Base-by-base conservation (phyloP, 2,113 vertebrate species). In the Tupaia tana region DNA sequence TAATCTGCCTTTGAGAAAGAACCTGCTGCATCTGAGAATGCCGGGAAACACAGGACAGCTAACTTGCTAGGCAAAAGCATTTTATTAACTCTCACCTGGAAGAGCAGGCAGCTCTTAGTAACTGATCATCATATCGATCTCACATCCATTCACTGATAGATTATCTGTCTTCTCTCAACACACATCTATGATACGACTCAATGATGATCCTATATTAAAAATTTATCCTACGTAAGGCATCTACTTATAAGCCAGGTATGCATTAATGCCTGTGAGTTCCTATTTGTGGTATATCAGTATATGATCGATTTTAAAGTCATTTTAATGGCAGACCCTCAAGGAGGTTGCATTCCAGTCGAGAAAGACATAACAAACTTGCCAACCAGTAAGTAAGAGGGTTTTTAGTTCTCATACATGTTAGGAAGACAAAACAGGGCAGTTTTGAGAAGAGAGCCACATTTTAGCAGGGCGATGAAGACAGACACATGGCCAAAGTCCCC, bases 91-190 rank as follows among this genome's bases (percentile, higher is more conserved):
- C 15, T 14, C 34, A 52, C 24, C 2, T 19, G 84, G 77, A 74
- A 89, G 61, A 0, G 0, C 19, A 27, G 19, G 64, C 22, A 16
- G 15, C 29, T 84, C 61, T 80, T 27, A 27, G 52, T 89, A 78
- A 84, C 54, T 19, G 61, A 77, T 59, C 13, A 29, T 20, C 74
- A 19, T 7, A 54, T 0, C 73, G 92, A 34, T 52, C 54, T 73
- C 66, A 77, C 7, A 87, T 54, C 31, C 29, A 19, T 52, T 91
- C 64, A 27, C 24, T 66, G 75, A 43, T 10, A 54, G 70, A 69
- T 69, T 86, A 74, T n/a, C 81, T 94, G 25, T 83, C 80, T 84
- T 94, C 63, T 69, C 90, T 86, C 81, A 88, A 78, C 34, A 70
- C 34, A 2, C 8, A 80, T 15, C 58, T 64, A 27, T 58, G 71